Conservation (phyloP, 1,140 invertebrate species). For the Matsumurasca onukii region DNA sequence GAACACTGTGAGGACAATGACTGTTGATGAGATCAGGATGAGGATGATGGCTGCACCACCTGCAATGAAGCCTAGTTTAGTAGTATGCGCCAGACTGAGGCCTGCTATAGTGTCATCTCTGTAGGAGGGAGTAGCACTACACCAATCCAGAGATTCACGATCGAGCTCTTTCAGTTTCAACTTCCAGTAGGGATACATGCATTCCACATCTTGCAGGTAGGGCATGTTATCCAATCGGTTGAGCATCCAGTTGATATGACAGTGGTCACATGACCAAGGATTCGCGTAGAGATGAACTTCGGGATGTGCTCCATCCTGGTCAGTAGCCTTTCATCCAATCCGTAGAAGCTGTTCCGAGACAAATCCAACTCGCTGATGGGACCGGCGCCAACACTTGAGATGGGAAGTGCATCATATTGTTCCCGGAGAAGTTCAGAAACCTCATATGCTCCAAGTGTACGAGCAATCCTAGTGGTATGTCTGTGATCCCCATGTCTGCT, state of each 20-base stretch:
- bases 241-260: constrained; percentile 58
- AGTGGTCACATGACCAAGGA: constrained; percentile 67
- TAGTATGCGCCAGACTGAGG: constrained; percentile 50
- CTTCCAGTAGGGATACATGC: constrained; percentile 51
- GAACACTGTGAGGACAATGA: constrained; percentile 53
- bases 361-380: constrained; percentile 60
- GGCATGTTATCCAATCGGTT: constrained; percentile 53
- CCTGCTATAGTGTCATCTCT: constrained; percentile 40
- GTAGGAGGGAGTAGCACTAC: constrained; percentile 46
- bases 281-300: constrained; percentile 59
- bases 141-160: constrained; percentile 54
- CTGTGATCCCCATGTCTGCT: constrained; percentile 53
- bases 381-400: constrained; percentile 56
- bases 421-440: constrained; percentile 57
- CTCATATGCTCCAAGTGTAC: constrained; percentile 53
- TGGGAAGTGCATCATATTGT: constrained; percentile 57
- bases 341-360: constrained; percentile 60
- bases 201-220: constrained; percentile 43
- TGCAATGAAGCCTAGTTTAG: constrained; percentile 58
- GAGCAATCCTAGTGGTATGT: constrained; percentile 55
- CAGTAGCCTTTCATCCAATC: constrained; percentile 57
- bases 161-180: constrained; percentile 52
- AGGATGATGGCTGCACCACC: constrained; percentile 52
- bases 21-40: constrained; percentile 53
- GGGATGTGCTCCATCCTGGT: constrained; percentile 52